Conservation (phyloP, 2,888 invertebrate genomes). For the Rotaria magnacalcarata region DNA sequence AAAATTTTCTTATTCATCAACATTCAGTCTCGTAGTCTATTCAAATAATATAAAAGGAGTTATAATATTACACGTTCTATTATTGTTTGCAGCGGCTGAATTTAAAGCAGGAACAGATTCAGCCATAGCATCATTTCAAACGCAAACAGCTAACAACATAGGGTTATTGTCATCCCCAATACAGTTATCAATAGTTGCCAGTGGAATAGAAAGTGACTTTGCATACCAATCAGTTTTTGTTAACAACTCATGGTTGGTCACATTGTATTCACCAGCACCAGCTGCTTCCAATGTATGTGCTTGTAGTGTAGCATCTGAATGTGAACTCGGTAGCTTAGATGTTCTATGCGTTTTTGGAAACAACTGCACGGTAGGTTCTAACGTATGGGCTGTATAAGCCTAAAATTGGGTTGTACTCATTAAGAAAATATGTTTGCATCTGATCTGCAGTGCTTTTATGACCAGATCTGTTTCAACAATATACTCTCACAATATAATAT, state of each 20-base stretch:
- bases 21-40: too few species aligned
- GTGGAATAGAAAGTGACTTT: not conserved
- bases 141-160: not conserved
- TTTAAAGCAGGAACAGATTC: not conserved
- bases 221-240: not conserved
- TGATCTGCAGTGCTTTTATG: not conserved
- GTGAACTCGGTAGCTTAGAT: not conserved
- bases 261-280: not conserved
- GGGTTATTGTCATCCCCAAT: not conserved
- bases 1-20: too few species aligned
- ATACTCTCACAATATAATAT: not conserved
- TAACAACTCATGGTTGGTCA: not conserved
- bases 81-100: not conserved
- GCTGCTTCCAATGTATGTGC: not conserved
- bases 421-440: not conserved
- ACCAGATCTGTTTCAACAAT: not conserved
- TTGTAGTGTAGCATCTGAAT: not conserved
- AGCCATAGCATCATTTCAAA: not conserved
- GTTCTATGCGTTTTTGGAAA: not conserved
- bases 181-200: not conserved
- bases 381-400: not conserved
- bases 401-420: not conserved
- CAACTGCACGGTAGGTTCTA: not conserved
- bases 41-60: not conserved
- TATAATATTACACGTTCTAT: not conserved